These are phyloP conservation scores for Mechanitis mazaeus DNA, from an alignment of 2,888 invertebrate genomes.

Conservation along the genomic window DNA sequence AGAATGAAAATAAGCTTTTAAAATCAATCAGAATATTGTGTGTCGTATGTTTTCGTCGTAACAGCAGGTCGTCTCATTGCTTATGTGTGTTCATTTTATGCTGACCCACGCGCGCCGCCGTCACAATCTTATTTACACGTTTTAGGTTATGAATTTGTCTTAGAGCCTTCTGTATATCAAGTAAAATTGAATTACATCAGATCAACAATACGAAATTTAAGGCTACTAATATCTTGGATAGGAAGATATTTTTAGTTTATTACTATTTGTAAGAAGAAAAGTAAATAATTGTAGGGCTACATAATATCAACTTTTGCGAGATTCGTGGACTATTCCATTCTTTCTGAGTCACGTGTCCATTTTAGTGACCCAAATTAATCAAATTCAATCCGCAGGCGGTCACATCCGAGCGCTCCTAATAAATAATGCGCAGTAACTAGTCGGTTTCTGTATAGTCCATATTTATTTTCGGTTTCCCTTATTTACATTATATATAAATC, in stretches of 20 bases:
- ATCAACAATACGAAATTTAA: not conserved
- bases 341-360: conserved; percentile 54
- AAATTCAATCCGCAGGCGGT: conserved; percentile 60
- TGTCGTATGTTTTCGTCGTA: not conserved
- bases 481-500: no score
- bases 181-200: not conserved
- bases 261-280: no score
- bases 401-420: conserved; percentile 51
- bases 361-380: conserved; percentile 58
- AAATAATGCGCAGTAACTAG: conserved; percentile 57
- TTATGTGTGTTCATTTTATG: conserved; percentile 26
- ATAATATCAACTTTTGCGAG: not conserved
- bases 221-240: not conserved
- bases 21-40: not conserved
- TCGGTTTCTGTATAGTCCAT: conserved; percentile 18
- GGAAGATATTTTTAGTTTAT: no score
- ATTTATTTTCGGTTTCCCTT: conserved; percentile 15
- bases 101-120: conserved; percentile 26
- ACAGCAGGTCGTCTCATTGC: not conserved
- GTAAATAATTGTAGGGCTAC: not conserved
- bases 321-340: conserved; percentile 6
- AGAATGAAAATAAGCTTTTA: not conserved
- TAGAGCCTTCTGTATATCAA: not conserved
- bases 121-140: conserved; percentile 17
- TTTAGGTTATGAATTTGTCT: conserved; percentile 14